Conservation (phyloP, 2,113 vertebrate genomes). For the Phalacrocorax aristotelis region DNA sequence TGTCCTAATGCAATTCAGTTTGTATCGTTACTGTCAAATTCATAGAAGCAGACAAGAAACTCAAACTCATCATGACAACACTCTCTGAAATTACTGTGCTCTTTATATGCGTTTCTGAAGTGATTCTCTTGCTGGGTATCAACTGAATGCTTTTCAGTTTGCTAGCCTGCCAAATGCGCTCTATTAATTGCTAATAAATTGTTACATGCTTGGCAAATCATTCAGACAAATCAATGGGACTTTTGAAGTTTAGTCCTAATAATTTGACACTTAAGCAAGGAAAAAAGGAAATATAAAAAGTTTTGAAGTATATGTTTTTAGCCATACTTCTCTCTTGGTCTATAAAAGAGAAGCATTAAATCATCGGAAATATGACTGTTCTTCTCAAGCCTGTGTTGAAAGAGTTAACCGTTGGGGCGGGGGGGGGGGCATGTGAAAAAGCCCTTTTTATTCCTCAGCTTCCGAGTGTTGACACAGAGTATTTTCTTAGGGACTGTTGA, state of each 20-base stretch:
- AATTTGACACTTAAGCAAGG: neutral
- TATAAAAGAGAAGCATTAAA: neutral
- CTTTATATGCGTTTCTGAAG: neutral
- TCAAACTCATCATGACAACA: neutral
- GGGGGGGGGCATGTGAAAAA: neutral
- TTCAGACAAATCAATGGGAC: neutral
- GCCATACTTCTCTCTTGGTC: neutral
- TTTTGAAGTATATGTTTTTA: neutral
- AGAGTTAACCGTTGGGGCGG: neutral
- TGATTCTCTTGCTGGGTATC: neutral
- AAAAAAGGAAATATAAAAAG: neutral
- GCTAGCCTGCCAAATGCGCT: neutral
- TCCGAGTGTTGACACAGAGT: neutral
- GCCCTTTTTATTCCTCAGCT: neutral
- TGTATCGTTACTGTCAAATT: neutral
- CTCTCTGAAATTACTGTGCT: neutral
- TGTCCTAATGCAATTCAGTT: neutral
- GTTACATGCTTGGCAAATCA: neutral
- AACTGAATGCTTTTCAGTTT: neutral
- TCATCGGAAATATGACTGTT: neutral
- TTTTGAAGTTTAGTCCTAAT: neutral
- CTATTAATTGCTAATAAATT: conserved; percentile 20
- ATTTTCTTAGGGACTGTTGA: neutral
- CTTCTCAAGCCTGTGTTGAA: neutral
- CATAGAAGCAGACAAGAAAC: neutral